Evolutionary conservation across 2,113 vertebrate genomes (phyloP).

Genomic region (Sceloporus tristichus): DNA sequence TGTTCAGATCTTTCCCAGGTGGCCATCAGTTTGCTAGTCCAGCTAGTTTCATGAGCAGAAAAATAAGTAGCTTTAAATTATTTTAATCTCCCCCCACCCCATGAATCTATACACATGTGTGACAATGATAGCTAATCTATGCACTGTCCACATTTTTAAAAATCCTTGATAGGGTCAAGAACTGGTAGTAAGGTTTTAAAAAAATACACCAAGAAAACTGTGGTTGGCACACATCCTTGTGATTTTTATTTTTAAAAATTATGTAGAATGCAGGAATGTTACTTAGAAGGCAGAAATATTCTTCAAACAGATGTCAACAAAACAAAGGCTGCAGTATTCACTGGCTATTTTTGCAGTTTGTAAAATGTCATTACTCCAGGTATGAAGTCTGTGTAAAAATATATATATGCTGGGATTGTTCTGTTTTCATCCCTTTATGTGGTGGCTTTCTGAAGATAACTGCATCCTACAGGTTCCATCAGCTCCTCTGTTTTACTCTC

Average conservation of each 20-base stretch:
- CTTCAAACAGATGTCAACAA: conserved; percentile 37
- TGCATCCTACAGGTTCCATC: background rate
- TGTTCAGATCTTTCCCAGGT: conserved; percentile 35
- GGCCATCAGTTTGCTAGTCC: conserved; percentile 55
- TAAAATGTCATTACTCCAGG: background rate
- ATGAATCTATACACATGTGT: background rate
- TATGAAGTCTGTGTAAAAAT: background rate
- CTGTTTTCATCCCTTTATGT: background rate
- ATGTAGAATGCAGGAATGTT: background rate
- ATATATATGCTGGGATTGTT: background rate
- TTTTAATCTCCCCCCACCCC: background rate
- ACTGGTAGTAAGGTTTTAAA: conserved; percentile 58
- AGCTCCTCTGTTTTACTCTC: background rate
- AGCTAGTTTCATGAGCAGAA: conserved; percentile 73
- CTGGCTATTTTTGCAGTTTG: conserved; percentile 1
- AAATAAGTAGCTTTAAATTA: conserved; percentile 43
- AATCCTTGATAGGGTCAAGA: conserved; percentile 67
- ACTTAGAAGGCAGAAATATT: background rate
- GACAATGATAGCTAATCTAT: conserved; percentile 49
- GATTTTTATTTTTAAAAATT: conserved; percentile 21
- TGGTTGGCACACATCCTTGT: conserved; percentile 33
- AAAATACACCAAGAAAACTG: conserved; percentile 55
- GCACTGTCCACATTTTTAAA: conserved; percentile 56
- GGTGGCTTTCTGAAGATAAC: conserved; percentile 11
- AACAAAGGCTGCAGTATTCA: background rate